Evolutionary conservation across 2,797 vertebrate genomes (phyloP), one percentile per base, ranked within the genome.

Genomic region (Coluber constrictor): DNA sequence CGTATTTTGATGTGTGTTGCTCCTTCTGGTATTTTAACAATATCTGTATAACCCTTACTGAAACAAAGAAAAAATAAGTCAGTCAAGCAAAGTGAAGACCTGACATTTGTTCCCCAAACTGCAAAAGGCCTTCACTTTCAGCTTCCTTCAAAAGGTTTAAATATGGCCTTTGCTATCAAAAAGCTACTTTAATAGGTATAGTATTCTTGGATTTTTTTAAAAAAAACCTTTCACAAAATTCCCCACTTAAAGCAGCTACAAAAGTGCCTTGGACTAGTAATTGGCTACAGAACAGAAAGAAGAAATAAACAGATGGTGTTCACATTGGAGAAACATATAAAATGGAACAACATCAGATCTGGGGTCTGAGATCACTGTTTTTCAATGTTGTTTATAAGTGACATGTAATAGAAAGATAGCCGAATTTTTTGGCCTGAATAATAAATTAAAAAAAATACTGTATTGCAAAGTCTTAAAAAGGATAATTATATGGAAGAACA

Each of bases 31-130:
- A 99, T 99, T 97, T 98, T 99, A 95, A 99, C 99, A 61, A 99
- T 98, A 0, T 99, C 99, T 0, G 99, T 99, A 97, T 99, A 99
- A 94, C 99, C 99, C 95, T 99, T 99, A 96, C 99, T 99, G 86
- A 63, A 92, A 6, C 13, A 29, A 3, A 92, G 43, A 90, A 94
- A 93, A 89, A 5, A 8, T 92, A 47, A 8, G 6, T 93, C 94
- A 37, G n/a, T 3, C 11, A 27, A 86, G 93, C 94, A 93, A 37
- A 74, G 16, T 15, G 8, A 74, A 20, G n/a, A 37, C 6, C 7
- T 74, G 3, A 13, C 6, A 70, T 74, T 74, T 74, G n/a, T 74
- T 37, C n/a, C 66, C n/a, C n/a, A 74, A 74, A 74, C 37, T 74
- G 66, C n/a, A 74, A 74, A 74, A 74, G 15, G 16, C 15, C n/a